These are phyloP conservation scores for Clusia tigrina DNA, from an alignment of 2,888 invertebrate species.

Conservation along the genomic window DNA sequence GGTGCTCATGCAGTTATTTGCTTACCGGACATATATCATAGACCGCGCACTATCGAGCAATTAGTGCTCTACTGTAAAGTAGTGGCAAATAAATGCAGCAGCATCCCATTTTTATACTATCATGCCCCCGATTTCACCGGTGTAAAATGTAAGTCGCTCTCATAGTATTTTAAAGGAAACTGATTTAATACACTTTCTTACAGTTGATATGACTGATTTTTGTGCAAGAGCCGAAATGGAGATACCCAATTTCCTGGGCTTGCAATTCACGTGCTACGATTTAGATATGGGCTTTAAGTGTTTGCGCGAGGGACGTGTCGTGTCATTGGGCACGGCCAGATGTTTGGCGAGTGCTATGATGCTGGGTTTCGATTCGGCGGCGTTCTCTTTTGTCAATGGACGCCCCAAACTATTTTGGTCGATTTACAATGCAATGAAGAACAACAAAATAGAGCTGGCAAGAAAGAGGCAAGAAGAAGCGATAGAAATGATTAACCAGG, in stretches of 20 bases:
- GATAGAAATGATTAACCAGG: slow-evolving; percentile 35
- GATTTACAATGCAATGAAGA: slow-evolving; percentile 67
- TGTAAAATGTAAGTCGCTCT: slow-evolving; percentile 73
- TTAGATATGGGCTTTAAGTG: slow-evolving; percentile 74
- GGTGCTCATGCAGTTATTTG: slow-evolving; percentile 76
- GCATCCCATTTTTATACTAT: slow-evolving; percentile 82
- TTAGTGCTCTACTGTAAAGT: slow-evolving; percentile 73
- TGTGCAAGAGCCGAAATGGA: slow-evolving; percentile 69
- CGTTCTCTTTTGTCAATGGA: slow-evolving; percentile 75
- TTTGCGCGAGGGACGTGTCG: slow-evolving; percentile 66
- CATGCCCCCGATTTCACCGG: slow-evolving; percentile 79
- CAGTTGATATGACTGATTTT: slow-evolving; percentile 79
- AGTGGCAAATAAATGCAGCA: slow-evolving; percentile 76
- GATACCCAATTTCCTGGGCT: slow-evolving; percentile 79
- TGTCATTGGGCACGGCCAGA: slow-evolving; percentile 74
- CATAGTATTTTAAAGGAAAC: too few species aligned
- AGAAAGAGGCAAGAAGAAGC: slow-evolving; percentile 34
- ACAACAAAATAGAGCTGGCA: slow-evolving; percentile 29
- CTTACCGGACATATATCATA: slow-evolving; percentile 80
- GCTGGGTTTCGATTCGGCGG: slow-evolving; percentile 76
- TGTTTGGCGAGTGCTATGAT: slow-evolving; percentile 73
- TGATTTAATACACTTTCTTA: not conserved
- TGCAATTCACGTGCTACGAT: slow-evolving; percentile 83
- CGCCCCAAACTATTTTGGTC: slow-evolving; percentile 69
- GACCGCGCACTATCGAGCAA: slow-evolving; percentile 70